Evolutionary conservation across 2,888 invertebrate species (phyloP).

Genomic region (Deroplatys truncata): DNA sequence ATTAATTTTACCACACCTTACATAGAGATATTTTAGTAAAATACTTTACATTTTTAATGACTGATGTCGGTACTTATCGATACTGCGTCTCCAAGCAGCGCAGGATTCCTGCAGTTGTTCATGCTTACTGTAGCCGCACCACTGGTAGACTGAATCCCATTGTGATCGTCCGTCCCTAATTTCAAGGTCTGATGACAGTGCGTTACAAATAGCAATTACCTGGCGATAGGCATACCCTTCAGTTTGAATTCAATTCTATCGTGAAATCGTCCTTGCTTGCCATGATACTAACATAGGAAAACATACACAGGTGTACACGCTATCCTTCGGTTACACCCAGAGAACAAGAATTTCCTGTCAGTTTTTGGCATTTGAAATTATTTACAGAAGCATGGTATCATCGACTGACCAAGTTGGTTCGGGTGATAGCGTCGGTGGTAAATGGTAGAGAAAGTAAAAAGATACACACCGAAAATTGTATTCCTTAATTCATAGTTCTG

Average conservation of each 20-base stretch:
- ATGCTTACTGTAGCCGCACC: not conserved
- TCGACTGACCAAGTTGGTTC: no score
- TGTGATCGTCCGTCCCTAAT: not conserved
- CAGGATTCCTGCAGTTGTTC: not conserved
- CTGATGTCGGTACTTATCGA: not conserved
- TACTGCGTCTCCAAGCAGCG: not conserved
- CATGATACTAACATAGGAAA: no score
- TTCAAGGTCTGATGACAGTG: not conserved
- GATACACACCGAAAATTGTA: no score
- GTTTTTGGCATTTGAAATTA: no score
- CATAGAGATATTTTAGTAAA: not conserved
- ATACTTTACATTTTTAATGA: not conserved
- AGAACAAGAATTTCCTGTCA: no score
- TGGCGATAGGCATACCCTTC: not conserved
- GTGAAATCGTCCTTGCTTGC: not conserved
- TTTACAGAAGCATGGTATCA: no score
- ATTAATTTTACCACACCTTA: no score
- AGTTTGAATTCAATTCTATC: not conserved
- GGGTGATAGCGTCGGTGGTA: no score
- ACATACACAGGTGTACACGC: no score
- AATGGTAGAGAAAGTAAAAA: no score
- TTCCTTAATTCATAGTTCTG: no score
- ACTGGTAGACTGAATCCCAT: not conserved
- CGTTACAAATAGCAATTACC: not conserved
- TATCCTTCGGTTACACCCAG: no score